Evolutionary conservation across 2,888 invertebrate genomes (phyloP), one percentile per base, ranked within the genome.

Genomic region (Ennomos fuscantarius): DNA sequence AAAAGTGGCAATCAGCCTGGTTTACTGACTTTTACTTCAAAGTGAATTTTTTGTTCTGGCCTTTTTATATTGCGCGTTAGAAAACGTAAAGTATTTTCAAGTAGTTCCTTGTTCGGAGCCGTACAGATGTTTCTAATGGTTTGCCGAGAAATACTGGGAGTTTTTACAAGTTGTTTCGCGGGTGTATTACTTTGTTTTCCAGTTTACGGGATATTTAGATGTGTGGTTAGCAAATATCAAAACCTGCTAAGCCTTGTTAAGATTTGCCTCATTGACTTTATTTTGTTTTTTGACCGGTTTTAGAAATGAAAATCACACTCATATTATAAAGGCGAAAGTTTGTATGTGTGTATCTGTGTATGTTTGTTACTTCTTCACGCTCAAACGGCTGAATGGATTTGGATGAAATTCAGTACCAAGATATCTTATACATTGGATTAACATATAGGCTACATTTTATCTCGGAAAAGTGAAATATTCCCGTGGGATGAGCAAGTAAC

Each of bases 1-100:
- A 78, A 85, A 86, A 86, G 84, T 83, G 78, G 83, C 84, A 87
- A 87, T 86, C 86, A 84, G 81, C 81, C 79, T 78, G 77, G 79
- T 78, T 81, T 81, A 79, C 79, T 77, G 82, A 81, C 80, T 84
- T 79, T 81, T 73, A 78, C 82, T 82, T 83, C 79, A 84, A 84
- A 86, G 79, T 78, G 76, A 73, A 68, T 81, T 83, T 81, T 81
- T 82, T 76, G 72, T 74, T 76, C 69, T 67, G 72, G 72, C 74
- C 72, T 77, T 80, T 84, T 81, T 79, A 75, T 76, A 73, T 72
- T 72, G 68, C 71, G 73, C 70, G 72, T 73, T 73, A 75, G 69
- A 69, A 73, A 73, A 70, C 68, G 67, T 67, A 63, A 71, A 73
- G 73, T 73, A 70, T 73, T 74, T 66, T 69, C 68, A 67, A 79